phyloP scores from a whole-genome alignment of 2,797 vertebrate species.

The Pelodytes ibericus region DNA sequence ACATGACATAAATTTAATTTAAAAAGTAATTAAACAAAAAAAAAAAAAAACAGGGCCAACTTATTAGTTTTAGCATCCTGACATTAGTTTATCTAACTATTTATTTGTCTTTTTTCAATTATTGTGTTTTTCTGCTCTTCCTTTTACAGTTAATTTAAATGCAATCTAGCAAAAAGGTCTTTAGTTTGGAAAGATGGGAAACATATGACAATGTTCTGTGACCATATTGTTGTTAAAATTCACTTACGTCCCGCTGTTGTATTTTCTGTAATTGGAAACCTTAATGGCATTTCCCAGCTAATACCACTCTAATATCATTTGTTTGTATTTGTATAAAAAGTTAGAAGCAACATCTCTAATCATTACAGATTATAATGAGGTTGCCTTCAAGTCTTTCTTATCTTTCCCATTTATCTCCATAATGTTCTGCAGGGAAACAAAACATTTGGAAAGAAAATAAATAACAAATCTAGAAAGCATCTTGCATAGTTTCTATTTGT shows the following conservation, averaged over 20 bases:
- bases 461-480: conserved; percentile 7
- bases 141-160: too few species aligned
- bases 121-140: too few species aligned
- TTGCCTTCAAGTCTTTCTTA: not conserved
- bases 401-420: not conserved
- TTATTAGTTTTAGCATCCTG: too few species aligned
- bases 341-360: conserved; percentile 3
- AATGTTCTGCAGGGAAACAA: conserved; percentile 20
- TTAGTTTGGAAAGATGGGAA: not conserved
- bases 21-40: too few species aligned
- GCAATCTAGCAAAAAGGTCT: too few species aligned
- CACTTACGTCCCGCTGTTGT: not conserved
- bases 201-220: not conserved
- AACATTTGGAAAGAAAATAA: conserved; percentile 23
- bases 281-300: conserved; percentile 21
- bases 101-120: too few species aligned
- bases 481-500: not conserved
- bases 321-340: conserved; percentile 21
- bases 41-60: too few species aligned
- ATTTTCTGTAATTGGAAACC: conserved; percentile 1
- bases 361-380: conserved; percentile 17
- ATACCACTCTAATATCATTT: conserved; percentile 14
- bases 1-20: too few species aligned
- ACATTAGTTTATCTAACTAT: too few species aligned
- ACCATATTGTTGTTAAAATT: not conserved